Base-by-base conservation (phyloP, 2,113 vertebrate genomes). In the Eptesicus fuscus region DNA sequence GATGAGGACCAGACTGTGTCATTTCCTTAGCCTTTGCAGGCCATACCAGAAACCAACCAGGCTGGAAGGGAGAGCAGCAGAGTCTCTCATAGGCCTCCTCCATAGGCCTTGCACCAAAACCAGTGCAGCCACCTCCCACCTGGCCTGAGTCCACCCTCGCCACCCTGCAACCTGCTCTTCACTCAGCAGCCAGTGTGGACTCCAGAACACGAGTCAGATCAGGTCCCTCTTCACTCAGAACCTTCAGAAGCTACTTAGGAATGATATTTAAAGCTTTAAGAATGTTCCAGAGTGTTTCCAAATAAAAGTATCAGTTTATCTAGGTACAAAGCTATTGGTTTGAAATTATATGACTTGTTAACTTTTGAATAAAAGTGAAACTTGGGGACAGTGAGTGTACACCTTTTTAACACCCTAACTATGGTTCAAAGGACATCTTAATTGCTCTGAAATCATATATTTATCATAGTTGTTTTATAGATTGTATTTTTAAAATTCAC, bases 171-270 rank as follows among this genome's bases (percentile, higher is more conserved):
- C 74, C 56, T 40, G 12, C 71, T 74, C 76, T 76, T 53, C 25
- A 53, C 40, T 22, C 40, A n/a, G 73, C 63, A 63, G 65, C 42
- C 63, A 47, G 76, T 0, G 0, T 32, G 40, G 56, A 78, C 35
- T 22, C 79, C 7, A 51, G 44, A 32, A 12, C 44, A 7, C 4
- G 47, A 61, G 51, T 44, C 70, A 44, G 30, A 80, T 25, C 76
- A 20, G 84, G 51, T 16, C 42, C 9, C 4, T 28, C 67, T 91
- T 83, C 79, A n/a, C 49, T 83, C n/a, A 37, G 12, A 90, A 74
- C 63, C 79, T 88, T 77, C 42, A 88, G 51, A 35, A 77, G 70
- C 59, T 77, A 35, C 88, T 96, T 92, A 84, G 91, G 77, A 96
- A 88, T 71, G 23, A 53, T 35, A 79, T 88, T 93, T 92, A 90